Conservation (phyloP, 2,888 invertebrate species). For the Stenchaetothrips biformis region DNA sequence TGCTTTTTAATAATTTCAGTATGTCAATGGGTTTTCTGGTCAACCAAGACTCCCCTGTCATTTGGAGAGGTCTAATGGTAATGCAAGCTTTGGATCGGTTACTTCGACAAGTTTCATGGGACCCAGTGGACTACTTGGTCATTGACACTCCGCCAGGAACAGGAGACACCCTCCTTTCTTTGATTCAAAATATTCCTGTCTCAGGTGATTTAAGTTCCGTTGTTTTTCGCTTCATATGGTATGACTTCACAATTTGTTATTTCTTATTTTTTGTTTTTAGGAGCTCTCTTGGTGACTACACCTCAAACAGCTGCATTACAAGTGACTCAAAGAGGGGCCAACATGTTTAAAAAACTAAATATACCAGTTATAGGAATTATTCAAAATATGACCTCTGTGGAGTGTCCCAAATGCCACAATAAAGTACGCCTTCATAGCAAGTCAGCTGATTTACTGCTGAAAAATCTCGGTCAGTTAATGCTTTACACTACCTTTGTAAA, state of each 20-base stretch:
- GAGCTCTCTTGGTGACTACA: constrained; percentile 85
- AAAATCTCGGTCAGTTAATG: constrained; percentile 53
- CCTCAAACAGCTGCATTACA: constrained; percentile 84
- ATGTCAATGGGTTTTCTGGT: constrained; percentile 95
- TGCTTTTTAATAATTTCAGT: constrained; percentile 48
- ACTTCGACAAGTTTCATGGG: constrained; percentile 83
- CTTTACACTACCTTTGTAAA: background rate
- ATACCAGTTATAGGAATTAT: constrained; percentile 83
- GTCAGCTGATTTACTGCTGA: constrained; percentile 57
- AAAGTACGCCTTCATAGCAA: constrained; percentile 68
- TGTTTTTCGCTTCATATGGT: constrained; percentile 1
- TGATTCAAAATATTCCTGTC: constrained; percentile 83
- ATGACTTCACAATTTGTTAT: constrained; percentile 19
- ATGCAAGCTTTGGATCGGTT: constrained; percentile 90
- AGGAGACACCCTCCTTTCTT: constrained; percentile 88
- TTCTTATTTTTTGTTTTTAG: constrained; percentile 45
- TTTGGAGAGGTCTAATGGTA: constrained; percentile 95
- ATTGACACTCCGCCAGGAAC: constrained; percentile 97
- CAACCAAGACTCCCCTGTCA: constrained; percentile 75
- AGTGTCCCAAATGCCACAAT: constrained; percentile 72
- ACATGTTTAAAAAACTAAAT: constrained; percentile 79
- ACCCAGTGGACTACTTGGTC: constrained; percentile 76
- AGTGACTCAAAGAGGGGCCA: constrained; percentile 78
- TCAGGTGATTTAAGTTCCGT: constrained; percentile 53
- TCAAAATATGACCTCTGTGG: constrained; percentile 81